Percentiles rank a stretch among this genome's conserved stretches.
Evolutionary conservation across 1,140 invertebrate species (phyloP).

Genomic region (Solen grandis): DNA sequence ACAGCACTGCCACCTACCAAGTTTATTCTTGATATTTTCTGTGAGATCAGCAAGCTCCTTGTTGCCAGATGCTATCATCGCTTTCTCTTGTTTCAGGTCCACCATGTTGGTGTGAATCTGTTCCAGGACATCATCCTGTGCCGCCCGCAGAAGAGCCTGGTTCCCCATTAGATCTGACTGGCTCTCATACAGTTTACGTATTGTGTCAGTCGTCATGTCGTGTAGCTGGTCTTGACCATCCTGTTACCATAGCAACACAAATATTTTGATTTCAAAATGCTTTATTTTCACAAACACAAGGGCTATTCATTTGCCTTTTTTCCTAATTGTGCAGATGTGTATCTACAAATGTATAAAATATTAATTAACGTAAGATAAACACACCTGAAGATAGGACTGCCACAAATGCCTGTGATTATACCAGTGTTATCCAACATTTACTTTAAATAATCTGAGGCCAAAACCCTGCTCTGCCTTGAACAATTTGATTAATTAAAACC

Average conservation of each 20-base stretch:
- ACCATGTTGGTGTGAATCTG: slow-evolving; percentile 84
- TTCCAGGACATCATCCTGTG: slow-evolving; percentile 82
- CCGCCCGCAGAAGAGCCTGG: slow-evolving; percentile 82
- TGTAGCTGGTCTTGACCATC: slow-evolving; percentile 84
- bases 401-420: too few species aligned
- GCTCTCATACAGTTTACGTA: slow-evolving; percentile 82
- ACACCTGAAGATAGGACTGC: too few species aligned
- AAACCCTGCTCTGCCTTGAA: too few species aligned
- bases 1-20: slow-evolving; percentile 79
- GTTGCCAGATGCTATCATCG: slow-evolving; percentile 84
- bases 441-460: too few species aligned
- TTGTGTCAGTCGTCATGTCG: slow-evolving; percentile 82
- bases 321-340: too few species aligned
- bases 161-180: slow-evolving; percentile 83
- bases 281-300: too few species aligned
- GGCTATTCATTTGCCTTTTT: too few species aligned
- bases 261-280: too few species aligned
- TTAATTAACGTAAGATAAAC: not conserved
- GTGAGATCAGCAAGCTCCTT: slow-evolving; percentile 83
- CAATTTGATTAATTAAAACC: too few species aligned
- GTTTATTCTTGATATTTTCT: slow-evolving; percentile 83
- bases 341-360: too few species aligned
- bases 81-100: slow-evolving; percentile 84
- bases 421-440: too few species aligned
- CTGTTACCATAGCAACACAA: too few species aligned